Percentiles rank a stretch among this genome's conserved stretches.
Conservation (phyloP, 2,797 vertebrate genomes). For the Muscicapa striata region DNA sequence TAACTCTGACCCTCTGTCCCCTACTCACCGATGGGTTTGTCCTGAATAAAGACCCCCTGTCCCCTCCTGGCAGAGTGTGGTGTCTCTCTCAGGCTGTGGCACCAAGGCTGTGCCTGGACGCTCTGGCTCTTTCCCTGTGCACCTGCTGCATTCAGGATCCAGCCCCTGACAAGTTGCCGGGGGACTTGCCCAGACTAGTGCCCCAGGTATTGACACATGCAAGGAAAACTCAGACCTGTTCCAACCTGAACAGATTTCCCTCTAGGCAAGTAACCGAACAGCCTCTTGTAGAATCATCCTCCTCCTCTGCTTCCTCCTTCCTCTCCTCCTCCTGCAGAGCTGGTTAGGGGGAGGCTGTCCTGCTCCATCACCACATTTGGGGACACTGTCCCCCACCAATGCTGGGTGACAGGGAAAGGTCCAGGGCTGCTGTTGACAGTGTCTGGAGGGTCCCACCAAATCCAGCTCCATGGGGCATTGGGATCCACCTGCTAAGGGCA, state of each 20-base stretch:
- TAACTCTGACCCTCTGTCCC: neutral
- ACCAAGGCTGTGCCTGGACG: fast-evolving
- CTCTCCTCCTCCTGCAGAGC: neutral
- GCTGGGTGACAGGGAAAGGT: fast-evolving
- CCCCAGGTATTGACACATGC: fast-evolving
- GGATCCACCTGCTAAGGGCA: neutral
- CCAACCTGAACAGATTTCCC: neutral
- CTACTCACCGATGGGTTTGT: fast-evolving
- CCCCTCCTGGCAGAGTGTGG: neutral
- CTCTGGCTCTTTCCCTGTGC: fast-evolving
- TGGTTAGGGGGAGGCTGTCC: fast-evolving
- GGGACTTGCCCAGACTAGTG: fast-evolving
- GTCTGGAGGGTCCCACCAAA: neutral
- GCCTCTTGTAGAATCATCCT: neutral
- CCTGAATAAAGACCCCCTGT: neutral
- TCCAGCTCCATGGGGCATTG: fast-evolving
- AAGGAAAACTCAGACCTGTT: neutral
- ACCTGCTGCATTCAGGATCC: fast-evolving
- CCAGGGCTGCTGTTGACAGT: fast-evolving
- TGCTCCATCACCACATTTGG: neutral
- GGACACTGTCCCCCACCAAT: no score
- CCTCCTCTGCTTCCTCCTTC: neutral
- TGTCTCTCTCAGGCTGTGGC: neutral
- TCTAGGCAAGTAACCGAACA: neutral
- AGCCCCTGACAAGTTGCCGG: fast-evolving